A percentile compares a stretch with the other conserved stretches of the same genome.
phyloP scores from a whole-genome alignment of 2,113 vertebrate genomes.

The Verasper variegatus region DNA sequence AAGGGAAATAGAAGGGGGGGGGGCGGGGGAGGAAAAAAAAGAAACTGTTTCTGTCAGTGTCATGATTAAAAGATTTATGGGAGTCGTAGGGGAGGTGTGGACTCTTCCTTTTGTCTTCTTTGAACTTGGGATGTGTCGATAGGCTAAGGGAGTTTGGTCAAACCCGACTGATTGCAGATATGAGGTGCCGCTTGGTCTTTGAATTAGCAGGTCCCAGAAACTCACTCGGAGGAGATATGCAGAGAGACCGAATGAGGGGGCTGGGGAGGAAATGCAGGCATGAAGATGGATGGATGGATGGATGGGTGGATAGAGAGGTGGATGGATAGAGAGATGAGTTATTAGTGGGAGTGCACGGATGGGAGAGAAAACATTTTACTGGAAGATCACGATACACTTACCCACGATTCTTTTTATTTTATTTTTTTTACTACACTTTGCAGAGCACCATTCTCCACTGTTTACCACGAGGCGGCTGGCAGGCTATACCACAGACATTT shows the following conservation, averaged over 20 bases:
- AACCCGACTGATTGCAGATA: slow-evolving; percentile 64
- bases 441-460: slow-evolving; percentile 1
- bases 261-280: slow-evolving; percentile 1
- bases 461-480: slow-evolving; percentile 1
- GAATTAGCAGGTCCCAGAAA: slow-evolving; percentile 61
- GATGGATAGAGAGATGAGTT: neutral
- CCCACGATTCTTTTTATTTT: slow-evolving; percentile 32
- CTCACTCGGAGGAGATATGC: neutral
- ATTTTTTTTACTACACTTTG: neutral
- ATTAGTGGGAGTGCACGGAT: neutral
- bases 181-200: slow-evolving; percentile 67
- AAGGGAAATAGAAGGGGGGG: slow-evolving; percentile 44
- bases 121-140: slow-evolving; percentile 70
- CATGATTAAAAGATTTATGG: slow-evolving; percentile 79
- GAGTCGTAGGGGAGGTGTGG: slow-evolving; percentile 39
- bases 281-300: neutral
- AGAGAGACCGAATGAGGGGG: neutral
- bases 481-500: neutral
- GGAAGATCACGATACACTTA: neutral
- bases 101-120: slow-evolving; percentile 73
- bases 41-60: slow-evolving; percentile 60
- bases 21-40: slow-evolving; percentile 15
- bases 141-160: slow-evolving; percentile 62
- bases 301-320: neutral
- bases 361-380: neutral